A percentile compares a stretch with the other conserved stretches of the same genome.
These are phyloP conservation scores for Chironomus tepperi DNA, from an alignment of 1,140 invertebrate species.

Conservation along the genomic window DNA sequence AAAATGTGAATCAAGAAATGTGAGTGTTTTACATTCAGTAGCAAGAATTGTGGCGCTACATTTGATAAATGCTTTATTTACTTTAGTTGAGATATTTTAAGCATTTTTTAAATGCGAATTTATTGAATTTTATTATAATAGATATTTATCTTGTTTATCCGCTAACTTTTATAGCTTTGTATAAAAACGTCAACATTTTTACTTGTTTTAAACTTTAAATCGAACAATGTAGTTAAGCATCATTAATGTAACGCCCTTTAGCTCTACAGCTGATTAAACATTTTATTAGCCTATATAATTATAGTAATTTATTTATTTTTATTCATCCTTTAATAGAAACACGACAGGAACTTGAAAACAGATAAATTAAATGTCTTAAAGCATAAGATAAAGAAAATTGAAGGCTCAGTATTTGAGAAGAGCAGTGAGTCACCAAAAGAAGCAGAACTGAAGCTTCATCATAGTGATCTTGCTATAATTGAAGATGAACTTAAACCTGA, in stretches of 20 bases:
- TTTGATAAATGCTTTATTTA: background rate
- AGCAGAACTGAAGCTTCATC: background rate
- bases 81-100: background rate
- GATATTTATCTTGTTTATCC: too few relatives aligned
- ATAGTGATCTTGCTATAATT: background rate
- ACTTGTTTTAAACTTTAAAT: too few relatives aligned
- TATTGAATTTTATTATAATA: too few relatives aligned
- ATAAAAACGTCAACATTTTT: too few relatives aligned
- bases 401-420: background rate
- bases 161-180: too few relatives aligned
- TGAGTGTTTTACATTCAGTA: background rate
- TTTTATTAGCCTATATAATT: too few relatives aligned
- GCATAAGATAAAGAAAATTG: background rate
- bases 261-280: too few relatives aligned
- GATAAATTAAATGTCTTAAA: background rate
- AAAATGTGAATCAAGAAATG: conserved; percentile 5
- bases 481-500: conserved; percentile 19
- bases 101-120: too few relatives aligned
- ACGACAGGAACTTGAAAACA: background rate
- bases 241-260: too few relatives aligned
- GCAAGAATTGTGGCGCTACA: background rate
- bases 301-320: background rate
- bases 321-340: conserved; percentile 9
- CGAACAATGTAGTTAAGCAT: too few relatives aligned
- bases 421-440: background rate